A percentile compares a stretch with the other conserved stretches of the same genome.
Conservation (phyloP, 2,113 vertebrate species). For the Mobula hypostoma region DNA sequence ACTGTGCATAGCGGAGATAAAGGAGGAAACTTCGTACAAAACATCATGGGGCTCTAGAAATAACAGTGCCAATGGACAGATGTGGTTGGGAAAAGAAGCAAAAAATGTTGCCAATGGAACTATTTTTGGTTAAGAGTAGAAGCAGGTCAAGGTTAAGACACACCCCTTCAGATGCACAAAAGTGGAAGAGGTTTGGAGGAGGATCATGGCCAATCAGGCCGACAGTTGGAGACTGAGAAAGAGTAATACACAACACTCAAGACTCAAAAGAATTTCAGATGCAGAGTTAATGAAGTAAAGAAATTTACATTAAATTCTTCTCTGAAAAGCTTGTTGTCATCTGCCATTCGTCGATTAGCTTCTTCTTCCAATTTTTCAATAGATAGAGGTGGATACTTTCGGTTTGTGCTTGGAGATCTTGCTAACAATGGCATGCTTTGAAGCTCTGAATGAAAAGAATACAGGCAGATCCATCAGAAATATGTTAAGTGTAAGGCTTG, state of each 20-base stretch:
- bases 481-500: not conserved
- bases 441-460: constrained; percentile 63
- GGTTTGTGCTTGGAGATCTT: constrained; percentile 93
- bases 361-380: constrained; percentile 96
- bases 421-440: constrained; percentile 94
- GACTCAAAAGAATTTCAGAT: not conserved
- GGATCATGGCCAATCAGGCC: not conserved
- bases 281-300: not conserved
- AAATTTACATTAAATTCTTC: constrained; percentile 87
- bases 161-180: not conserved
- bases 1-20: not conserved
- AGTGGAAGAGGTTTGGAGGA: not conserved
- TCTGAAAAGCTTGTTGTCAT: constrained; percentile 96
- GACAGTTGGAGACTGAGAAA: not conserved
- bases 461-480: not conserved
- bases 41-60: not conserved
- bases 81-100: not conserved
- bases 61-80: not conserved
- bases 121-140: not conserved
- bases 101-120: not conserved
- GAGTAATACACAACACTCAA: not conserved
- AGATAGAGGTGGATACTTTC: constrained; percentile 88
- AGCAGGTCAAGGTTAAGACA: not conserved
- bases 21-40: not conserved
- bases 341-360: constrained; percentile 94